phyloP scores from a whole-genome alignment of 2,113 vertebrate species.

The Lontra canadensis region DNA sequence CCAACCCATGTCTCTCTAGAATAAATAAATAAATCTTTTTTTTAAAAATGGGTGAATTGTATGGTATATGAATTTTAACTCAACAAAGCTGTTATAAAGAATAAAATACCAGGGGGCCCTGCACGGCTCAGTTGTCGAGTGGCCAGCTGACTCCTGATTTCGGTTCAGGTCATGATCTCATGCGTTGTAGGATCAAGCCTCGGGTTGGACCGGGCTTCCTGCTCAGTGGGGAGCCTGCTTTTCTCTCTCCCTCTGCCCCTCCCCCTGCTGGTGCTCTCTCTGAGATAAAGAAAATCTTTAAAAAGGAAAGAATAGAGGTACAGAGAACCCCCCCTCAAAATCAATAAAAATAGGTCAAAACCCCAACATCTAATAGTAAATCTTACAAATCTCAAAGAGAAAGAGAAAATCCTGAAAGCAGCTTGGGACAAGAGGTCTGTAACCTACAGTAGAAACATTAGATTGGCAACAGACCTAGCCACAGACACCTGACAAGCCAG shows the following conservation, averaged over 20 bases:
- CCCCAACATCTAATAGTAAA: not conserved
- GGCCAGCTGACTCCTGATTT: not conserved
- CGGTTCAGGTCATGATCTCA: not conserved
- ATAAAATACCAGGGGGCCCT: not conserved
- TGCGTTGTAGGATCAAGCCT: not conserved
- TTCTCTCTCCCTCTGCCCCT: not conserved
- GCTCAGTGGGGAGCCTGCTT: not conserved
- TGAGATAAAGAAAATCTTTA: not conserved
- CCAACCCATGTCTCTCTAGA: not conserved
- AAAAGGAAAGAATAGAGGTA: not conserved
- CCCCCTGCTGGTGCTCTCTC: not conserved
- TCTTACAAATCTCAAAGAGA: not conserved
- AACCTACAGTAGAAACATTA: too few relatives aligned
- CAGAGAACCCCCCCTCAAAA: not conserved
- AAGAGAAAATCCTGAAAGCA: too few relatives aligned
- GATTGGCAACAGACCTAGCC: too few relatives aligned
- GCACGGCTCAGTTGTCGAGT: not conserved
- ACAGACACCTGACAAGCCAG: too few relatives aligned
- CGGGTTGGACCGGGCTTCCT: not conserved
- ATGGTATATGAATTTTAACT: not conserved
- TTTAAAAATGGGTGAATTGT: not conserved
- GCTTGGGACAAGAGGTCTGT: too few relatives aligned
- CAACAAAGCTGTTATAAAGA: not conserved
- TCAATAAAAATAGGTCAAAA: not conserved
- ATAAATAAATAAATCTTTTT: not conserved